These are phyloP conservation scores for Phenganax marumi DNA, from an alignment of 92 coral and sea anemone species.

Conservation along the genomic window DNA sequence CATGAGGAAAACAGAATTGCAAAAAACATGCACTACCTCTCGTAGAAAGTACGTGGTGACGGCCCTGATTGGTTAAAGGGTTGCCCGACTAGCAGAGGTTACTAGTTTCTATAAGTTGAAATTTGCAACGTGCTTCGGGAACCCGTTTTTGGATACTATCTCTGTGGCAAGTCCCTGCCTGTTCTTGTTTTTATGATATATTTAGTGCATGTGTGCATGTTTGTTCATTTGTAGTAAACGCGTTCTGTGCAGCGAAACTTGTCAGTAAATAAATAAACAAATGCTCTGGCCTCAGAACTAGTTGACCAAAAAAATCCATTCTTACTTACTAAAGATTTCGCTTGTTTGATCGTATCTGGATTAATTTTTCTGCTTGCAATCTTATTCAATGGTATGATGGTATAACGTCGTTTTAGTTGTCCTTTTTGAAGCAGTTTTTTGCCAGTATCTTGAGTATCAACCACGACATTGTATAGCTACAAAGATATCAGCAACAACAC, in stretches of 20 bases:
- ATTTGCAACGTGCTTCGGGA: too few relatives aligned
- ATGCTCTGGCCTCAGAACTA: not conserved
- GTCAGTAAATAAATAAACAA: not conserved
- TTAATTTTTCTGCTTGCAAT: conserved; percentile 72
- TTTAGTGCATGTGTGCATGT: too few relatives aligned
- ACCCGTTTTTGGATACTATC: too few relatives aligned
- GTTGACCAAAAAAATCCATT: not conserved
- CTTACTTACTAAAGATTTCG: conserved; percentile 75
- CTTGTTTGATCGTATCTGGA: conserved; percentile 68
- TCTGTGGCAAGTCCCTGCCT: too few relatives aligned
- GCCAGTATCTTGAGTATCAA: conserved; percentile 88
- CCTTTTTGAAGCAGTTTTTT: conserved; percentile 97
- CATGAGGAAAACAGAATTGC: too few relatives aligned
- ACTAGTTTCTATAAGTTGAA: too few relatives aligned
- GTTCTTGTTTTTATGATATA: too few relatives aligned
- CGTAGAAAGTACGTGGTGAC: too few relatives aligned
- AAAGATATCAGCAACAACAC: not conserved
- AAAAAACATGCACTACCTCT: too few relatives aligned
- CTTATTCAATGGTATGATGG: conserved; percentile 90
- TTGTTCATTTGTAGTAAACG: not conserved
- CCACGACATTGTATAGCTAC: conserved; percentile 92
- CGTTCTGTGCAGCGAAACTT: not conserved
- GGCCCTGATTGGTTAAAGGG: too few relatives aligned
- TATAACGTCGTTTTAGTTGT: conserved; percentile 84
- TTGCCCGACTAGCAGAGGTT: too few relatives aligned